phyloP scores from a whole-genome alignment of 2,113 vertebrate species.

The Tychaedon coryphoeus region DNA sequence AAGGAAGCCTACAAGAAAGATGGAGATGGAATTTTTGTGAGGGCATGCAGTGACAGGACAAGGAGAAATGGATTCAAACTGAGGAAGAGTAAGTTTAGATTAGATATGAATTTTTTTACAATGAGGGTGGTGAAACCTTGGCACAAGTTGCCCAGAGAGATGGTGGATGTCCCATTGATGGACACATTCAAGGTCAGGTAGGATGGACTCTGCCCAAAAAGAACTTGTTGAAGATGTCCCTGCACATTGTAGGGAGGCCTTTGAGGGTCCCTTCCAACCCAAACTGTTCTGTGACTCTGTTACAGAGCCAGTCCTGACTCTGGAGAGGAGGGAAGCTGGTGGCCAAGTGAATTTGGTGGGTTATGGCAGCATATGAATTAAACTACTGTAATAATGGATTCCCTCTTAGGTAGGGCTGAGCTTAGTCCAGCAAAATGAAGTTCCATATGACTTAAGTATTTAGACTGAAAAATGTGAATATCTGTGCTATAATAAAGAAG shows the following conservation, averaged over 20 bases:
- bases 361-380: not conserved
- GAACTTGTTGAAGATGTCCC: not conserved
- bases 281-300: not conserved
- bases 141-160: too few relatives aligned
- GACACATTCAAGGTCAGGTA: not conserved
- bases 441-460: not conserved
- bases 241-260: not conserved
- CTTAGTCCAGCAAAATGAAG: slow-evolving; percentile 3
- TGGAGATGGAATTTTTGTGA: not conserved
- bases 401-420: not conserved
- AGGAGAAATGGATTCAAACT: not conserved
- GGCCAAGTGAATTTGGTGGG: accelerated
- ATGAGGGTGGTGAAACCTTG: not conserved
- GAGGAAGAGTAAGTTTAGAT: not conserved
- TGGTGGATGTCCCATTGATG: not conserved
- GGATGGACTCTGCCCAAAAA: not conserved
- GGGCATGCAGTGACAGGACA: not conserved
- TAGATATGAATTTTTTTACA: not conserved
- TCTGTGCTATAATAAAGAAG: slow-evolving; percentile 11
- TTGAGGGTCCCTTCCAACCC: not conserved
- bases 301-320: not conserved
- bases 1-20: not conserved
- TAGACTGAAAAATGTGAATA: slow-evolving; percentile 12
- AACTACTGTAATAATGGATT: not conserved
- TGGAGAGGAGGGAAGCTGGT: not conserved